Evolutionary conservation across 2,113 vertebrate species (phyloP), one percentile per base, ranked within the genome.

Genomic region (Nyctibius bracteatus): DNA sequence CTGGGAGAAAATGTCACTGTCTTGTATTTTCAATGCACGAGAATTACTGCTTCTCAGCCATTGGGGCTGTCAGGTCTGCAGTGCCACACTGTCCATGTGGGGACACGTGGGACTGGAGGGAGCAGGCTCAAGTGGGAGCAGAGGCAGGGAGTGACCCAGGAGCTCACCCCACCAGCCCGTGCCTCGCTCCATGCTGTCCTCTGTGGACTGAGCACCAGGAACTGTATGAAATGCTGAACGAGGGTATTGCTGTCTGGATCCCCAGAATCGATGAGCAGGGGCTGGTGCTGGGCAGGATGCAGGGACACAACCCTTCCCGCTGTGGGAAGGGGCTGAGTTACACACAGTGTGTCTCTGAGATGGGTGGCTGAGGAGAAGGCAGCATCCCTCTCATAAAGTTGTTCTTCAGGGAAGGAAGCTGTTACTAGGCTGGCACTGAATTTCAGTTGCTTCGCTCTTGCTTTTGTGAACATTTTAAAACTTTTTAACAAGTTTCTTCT

Each of bases 71-170:
- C 4, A 41, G 35, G 19, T 39, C 47, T 44, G 61, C 65, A 63
- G 55, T 44, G 43, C 28, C 9, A 6, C 0, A 0, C 43, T 51
- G 62, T 19, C 16, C 7, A 1, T 4, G 11, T 9, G 37, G 37
- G 61, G n/a, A 46, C 84, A 68, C 0, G 0, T 8, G 65, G 31
- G 68, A 39, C 25, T 35, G 67, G 49, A 39, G 63, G 35, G 35
- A 86, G 54, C 13, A 15, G 33, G 33, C 1, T 0, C 0, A 1
- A 22, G n/a, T 3, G 43, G 49, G 28, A 77, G 11, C 18, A 0
- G 8, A 59, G 46, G 31, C 68, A 49, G 46, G 28, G 75, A 10
- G 30, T 44, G 54, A 10, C 24, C 23, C 5, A 4, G 35, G 49
- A 62, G 33, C 33, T 20, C 10, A 61, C 33, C 39, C 35, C 49